Base-by-base conservation (phyloP, 2,888 invertebrate genomes). In the Antheraea assamensis region DNA sequence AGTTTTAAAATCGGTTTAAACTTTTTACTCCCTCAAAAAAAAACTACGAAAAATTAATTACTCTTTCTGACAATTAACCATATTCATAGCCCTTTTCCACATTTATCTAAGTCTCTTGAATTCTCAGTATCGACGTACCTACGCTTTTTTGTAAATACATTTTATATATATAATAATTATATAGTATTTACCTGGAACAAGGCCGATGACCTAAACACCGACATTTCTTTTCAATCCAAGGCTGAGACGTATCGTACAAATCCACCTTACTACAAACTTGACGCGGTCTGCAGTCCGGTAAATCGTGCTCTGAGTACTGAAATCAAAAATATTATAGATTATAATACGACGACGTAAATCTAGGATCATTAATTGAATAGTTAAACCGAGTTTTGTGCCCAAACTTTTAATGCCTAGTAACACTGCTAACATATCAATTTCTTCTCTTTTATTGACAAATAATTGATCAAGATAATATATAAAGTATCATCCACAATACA, bases 221-320 rank as follows among this genome's bases (percentile, higher is more conserved):
- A 87, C 98, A 98, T 87, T 98, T 98, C 82, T 97, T 96, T 90
- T 98, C 98, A 71, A 98, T 96, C 98, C 98, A 98, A 17, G 98
- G 98, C 74, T 96, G 96, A 7, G 92, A 87, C 70, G 91, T 92
- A 83, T 97, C 97, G 89, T 98, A 98, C 30, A 97, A 93, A 91
- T 98, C 98, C 76, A 98, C 97, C 91, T 98, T 98, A 84, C 97
- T 98, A 95, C 98, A 98, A 47, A 98, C 98, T 74, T 97, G 96
- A 83, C 96, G 95, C 58, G 97, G 95, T 73, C 96, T 95, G 90
- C 98, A 98, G 82, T 96, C 96, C 13, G 98, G 98, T 72, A 98
- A 93, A 82, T 97, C 97, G 8, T 96, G 96, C 86, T 98, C 98
- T 3, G 97, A 96, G 75, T 96, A 96, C 98, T 98, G 95, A 5